Conservation (phyloP, 2,113 vertebrate genomes). For the Microcebus lehilahytsara region DNA sequence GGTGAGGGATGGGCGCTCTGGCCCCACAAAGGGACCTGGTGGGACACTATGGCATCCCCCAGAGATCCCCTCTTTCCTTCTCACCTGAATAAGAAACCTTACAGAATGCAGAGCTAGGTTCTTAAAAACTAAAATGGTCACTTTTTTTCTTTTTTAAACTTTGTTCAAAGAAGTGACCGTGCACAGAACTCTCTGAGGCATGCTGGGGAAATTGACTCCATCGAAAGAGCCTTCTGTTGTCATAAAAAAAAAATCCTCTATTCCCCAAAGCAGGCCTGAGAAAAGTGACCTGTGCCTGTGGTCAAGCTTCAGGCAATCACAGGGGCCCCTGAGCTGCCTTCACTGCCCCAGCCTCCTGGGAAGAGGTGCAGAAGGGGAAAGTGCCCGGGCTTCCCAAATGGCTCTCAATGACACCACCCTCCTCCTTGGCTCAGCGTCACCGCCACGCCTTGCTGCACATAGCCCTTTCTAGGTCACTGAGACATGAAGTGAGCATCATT, state of each 20-base stretch:
- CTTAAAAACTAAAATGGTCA: background rate
- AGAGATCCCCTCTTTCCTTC: too few relatives aligned
- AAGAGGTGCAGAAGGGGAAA: background rate
- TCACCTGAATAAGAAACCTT: background rate
- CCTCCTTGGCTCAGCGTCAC: background rate
- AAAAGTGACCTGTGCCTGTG: background rate
- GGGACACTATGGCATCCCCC: too few relatives aligned
- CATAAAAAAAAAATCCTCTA: background rate
- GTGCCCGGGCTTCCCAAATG: background rate
- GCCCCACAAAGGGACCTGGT: too few relatives aligned
- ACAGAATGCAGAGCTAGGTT: background rate
- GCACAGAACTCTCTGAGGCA: background rate
- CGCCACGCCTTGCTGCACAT: rapidly evolving
- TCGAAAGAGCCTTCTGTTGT: background rate
- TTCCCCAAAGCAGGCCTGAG: background rate
- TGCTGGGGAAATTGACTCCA: background rate
- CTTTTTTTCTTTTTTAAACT: background rate
- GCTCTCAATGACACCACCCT: rapidly evolving
- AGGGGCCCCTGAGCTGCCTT: background rate
- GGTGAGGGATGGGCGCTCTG: background rate
- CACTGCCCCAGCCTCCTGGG: background rate
- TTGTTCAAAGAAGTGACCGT: background rate
- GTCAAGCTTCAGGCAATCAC: background rate
- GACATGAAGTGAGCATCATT: background rate
- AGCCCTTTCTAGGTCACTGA: constrained; percentile 31